phyloP scores from a whole-genome alignment of 2,888 invertebrate genomes.

The Sthenelais limicola region DNA sequence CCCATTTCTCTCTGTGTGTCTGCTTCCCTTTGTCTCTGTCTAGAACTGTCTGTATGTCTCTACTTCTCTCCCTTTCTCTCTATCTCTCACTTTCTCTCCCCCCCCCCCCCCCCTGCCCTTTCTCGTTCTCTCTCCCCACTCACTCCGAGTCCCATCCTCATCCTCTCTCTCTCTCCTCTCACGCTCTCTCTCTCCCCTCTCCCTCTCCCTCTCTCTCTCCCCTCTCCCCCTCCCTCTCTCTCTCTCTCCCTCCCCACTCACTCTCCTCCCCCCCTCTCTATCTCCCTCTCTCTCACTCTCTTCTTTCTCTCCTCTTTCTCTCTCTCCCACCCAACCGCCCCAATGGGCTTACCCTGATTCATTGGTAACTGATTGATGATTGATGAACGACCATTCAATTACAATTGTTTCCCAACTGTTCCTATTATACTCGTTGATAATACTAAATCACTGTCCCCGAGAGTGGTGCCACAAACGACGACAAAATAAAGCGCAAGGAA shows the following conservation, averaged over 20 bases:
- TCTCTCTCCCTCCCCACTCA: background rate
- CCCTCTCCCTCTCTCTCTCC: background rate
- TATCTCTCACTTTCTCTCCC: background rate
- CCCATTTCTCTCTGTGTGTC: background rate
- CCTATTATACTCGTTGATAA: too few species aligned
- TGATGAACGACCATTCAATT: too few species aligned
- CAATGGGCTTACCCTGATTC: background rate
- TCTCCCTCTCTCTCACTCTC: background rate
- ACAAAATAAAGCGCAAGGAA: too few species aligned
- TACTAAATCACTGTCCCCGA: too few species aligned
- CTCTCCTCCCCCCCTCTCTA: background rate
- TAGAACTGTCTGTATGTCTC: background rate
- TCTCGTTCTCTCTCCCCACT: background rate
- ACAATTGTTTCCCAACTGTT: too few species aligned
- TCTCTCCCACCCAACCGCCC: background rate
- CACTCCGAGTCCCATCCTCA: too few species aligned
- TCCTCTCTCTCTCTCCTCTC: background rate
- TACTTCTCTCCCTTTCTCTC: conserved; percentile 3
- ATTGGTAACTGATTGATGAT: too few species aligned
- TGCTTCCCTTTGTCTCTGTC: background rate
- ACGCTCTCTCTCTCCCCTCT: background rate
- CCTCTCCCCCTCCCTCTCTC: background rate
- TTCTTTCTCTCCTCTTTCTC: background rate
- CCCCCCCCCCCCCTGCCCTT: background rate
- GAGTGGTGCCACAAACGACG: too few species aligned